Base-by-base conservation (phyloP, 2,888 invertebrate genomes). In the Callinectes sapidus region DNA sequence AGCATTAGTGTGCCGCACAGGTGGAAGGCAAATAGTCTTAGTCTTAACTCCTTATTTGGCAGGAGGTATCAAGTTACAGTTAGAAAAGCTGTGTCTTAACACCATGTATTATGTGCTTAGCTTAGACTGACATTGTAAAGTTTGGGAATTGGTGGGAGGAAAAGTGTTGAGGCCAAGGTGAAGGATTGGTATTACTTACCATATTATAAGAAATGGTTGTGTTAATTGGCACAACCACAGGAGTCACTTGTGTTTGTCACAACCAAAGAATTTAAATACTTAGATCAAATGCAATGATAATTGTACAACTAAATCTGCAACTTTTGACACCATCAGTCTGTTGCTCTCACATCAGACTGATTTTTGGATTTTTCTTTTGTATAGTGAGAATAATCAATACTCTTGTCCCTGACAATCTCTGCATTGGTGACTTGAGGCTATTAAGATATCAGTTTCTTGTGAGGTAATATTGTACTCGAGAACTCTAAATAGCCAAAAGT, bases 381-480 rank as follows among this genome's bases (percentile, higher is more conserved):
- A 81, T 81, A 35, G 35, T 35, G 81, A 35, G 35, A 35, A 35
- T 81, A 10, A 81, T 81, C 35, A 81, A 81, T 35, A 81, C 81
- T 81, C 81, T 35, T 28, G 18, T 81, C 81, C 81, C 81, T 81
- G 81, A 81, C 35, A 81, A 81, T 81, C 81, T 71, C 71, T 71
- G 71, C 28, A 71, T 71, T 71, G 10, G 10, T 71, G 71, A 71
- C 71, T 81, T 81, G 32, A 35, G 81, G 81, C 13, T 81, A 81
- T 81, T 35, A 81, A 13, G 71, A 81, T 81, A 81, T 23, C 32
- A 61, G 54, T 89, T 61, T 48, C n/a, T 42, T 81, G 91, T 88
- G 87, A 92, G 85, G 66, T 89, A 92, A 92, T 48, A 48, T 89
- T 92, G 90, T 90, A 92, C 90, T 90, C 71, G 87, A 48, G 90